phyloP scores from a whole-genome alignment of 1,140 invertebrate genomes.

The Calliphora vicina region DNA sequence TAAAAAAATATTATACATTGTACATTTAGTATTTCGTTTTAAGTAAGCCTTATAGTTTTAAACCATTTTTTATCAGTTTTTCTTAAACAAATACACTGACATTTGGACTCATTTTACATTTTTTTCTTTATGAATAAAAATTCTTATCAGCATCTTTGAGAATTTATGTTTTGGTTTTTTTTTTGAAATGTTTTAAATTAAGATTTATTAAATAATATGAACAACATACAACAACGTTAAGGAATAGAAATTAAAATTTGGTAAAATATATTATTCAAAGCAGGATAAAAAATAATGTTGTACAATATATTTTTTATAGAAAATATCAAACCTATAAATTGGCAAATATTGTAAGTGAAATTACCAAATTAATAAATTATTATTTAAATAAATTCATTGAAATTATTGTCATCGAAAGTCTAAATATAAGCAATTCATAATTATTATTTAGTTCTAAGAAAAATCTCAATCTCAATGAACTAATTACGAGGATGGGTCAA shows the following conservation, averaged over 20 bases:
- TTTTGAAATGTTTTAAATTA: not conserved
- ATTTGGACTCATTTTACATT: constrained; percentile 35
- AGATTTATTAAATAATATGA: not conserved
- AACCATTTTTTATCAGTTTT: constrained; percentile 33
- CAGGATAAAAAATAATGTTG: constrained; percentile 8
- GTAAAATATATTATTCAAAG: too few relatives aligned
- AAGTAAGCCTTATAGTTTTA: constrained; percentile 32
- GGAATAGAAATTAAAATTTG: not conserved
- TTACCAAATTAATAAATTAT: too few relatives aligned
- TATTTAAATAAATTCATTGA: too few relatives aligned
- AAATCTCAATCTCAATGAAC: too few relatives aligned
- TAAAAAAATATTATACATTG: constrained; percentile 35
- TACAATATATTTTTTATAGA: not conserved
- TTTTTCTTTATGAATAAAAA: constrained; percentile 18
- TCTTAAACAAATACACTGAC: constrained; percentile 34
- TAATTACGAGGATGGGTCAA: too few relatives aligned
- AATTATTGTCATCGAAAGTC: too few relatives aligned
- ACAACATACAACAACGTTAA: not conserved
- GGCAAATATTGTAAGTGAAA: too few relatives aligned
- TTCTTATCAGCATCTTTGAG: constrained; percentile 33
- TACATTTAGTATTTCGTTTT: constrained; percentile 19
- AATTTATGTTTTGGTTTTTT: constrained; percentile 1
- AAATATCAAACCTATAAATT: too few relatives aligned
- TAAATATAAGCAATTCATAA: too few relatives aligned
- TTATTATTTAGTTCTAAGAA: too few relatives aligned